A percentile compares a stretch with the other conserved stretches of the same genome.
These are phyloP conservation scores for Drosophila nigrodunni DNA, from an alignment of 1,140 invertebrate genomes.

Conservation along the genomic window DNA sequence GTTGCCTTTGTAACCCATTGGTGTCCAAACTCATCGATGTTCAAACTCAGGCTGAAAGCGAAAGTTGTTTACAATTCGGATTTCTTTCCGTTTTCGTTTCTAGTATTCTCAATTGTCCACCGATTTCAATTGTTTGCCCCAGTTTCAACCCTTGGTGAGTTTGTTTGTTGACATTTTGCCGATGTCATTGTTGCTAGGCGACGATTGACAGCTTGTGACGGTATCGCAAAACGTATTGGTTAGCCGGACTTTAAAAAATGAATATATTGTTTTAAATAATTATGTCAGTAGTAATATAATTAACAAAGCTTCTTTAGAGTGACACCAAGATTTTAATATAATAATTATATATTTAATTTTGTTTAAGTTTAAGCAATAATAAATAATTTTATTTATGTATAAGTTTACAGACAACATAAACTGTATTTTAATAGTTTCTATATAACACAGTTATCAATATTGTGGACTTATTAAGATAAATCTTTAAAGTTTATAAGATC, in stretches of 20 bases:
- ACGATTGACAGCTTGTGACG: background rate
- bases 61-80: slow-evolving; percentile 55
- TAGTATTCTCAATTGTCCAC: slow-evolving; percentile 16
- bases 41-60: slow-evolving; percentile 31
- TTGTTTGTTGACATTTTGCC: slow-evolving; percentile 45
- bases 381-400: too few relatives aligned
- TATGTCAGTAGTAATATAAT: too few relatives aligned
- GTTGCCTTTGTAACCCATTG: slow-evolving; percentile 65
- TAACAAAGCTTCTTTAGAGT: too few relatives aligned
- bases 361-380: too few relatives aligned
- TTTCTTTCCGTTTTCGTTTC: slow-evolving; percentile 47
- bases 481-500: too few relatives aligned
- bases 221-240: background rate
- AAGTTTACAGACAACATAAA: too few relatives aligned
- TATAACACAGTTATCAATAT: too few relatives aligned
- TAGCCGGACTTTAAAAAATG: background rate
- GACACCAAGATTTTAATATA: too few relatives aligned
- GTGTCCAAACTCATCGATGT: slow-evolving; percentile 11
- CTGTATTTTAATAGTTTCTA: too few relatives aligned
- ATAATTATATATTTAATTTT: too few relatives aligned
- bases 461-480: too few relatives aligned
- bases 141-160: slow-evolving; percentile 30
- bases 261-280: too few relatives aligned
- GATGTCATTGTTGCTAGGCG: slow-evolving; percentile 12
- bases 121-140: slow-evolving; percentile 39